Conservation (phyloP, 2,888 invertebrate genomes). For the Sepioteuthis lessoniana region DNA sequence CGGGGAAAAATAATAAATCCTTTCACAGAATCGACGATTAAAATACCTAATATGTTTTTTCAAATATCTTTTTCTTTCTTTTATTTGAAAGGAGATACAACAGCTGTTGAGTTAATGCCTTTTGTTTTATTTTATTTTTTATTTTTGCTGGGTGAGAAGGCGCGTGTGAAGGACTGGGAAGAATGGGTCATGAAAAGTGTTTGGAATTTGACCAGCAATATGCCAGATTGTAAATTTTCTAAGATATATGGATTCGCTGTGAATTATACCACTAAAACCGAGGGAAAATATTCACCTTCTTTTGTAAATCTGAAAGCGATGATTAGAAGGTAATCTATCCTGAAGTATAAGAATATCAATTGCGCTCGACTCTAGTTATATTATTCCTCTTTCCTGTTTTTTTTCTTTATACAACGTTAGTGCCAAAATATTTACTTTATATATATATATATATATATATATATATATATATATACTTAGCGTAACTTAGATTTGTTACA, state of each 20-base stretch:
- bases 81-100: neutral
- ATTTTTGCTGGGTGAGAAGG: too few species aligned
- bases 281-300: neutral
- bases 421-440: too few species aligned
- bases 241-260: neutral
- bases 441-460: too few species aligned
- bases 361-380: neutral
- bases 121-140: neutral
- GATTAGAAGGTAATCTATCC: neutral
- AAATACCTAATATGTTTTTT: conserved; percentile 14
- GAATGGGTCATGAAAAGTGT: neutral
- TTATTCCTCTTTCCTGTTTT: too few species aligned
- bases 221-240: neutral
- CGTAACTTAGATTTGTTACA: too few species aligned
- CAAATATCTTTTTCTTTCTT: neutral
- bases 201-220: neutral
- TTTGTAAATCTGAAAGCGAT: neutral
- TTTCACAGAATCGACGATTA: neutral
- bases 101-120: neutral
- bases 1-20: neutral
- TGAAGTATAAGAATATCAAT: neutral
- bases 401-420: too few species aligned
- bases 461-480: too few species aligned
- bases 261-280: neutral
- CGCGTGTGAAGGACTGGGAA: too few species aligned